Percentiles rank a stretch among this genome's conserved stretches.
Evolutionary conservation across 2,888 invertebrate species (phyloP).

Genomic region (Epistrophe eligans): DNA sequence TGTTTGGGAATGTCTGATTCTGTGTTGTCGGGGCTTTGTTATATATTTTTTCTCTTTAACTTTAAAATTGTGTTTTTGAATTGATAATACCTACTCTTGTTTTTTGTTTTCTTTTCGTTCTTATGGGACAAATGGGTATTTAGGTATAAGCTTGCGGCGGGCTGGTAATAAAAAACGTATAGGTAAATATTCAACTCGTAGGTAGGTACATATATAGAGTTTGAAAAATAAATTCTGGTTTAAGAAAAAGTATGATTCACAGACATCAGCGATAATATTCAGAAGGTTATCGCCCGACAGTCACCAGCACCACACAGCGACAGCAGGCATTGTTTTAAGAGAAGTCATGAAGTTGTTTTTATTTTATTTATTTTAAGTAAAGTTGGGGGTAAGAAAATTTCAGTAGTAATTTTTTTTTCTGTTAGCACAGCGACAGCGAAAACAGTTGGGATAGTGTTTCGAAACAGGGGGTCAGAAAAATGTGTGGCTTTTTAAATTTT

Average conservation of each 20-base stretch:
- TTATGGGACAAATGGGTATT: conserved; percentile 9
- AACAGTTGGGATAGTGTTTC: conserved; percentile 27
- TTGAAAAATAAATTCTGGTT: background rate
- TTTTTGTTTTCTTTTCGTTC: background rate
- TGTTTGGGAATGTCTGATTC: conserved; percentile 9
- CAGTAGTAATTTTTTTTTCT: background rate
- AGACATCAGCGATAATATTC: conserved; percentile 57
- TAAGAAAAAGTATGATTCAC: conserved; percentile 50
- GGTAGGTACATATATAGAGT: conserved; percentile 3
- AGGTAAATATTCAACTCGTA: conserved; percentile 21
- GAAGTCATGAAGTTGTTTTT: conserved; percentile 53
- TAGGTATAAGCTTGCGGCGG: conserved; percentile 27
- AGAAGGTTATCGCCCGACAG: conserved; percentile 65
- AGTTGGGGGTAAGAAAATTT: background rate
- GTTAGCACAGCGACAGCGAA: background rate
- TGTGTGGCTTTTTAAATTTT: background rate
- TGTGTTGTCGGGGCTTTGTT: conserved; percentile 20
- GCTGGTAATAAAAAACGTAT: background rate
- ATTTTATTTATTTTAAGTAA: background rate
- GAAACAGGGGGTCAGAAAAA: conserved; percentile 36
- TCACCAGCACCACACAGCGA: background rate
- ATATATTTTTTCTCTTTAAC: conserved; percentile 3
- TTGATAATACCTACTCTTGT: background rate
- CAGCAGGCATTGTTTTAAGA: conserved; percentile 45
- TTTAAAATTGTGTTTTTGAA: conserved; percentile 21